A percentile compares a stretch with the other conserved stretches of the same genome.
These are phyloP conservation scores for Burhinus oedicnemus DNA, from an alignment of 2,113 vertebrate species.

Conservation along the genomic window DNA sequence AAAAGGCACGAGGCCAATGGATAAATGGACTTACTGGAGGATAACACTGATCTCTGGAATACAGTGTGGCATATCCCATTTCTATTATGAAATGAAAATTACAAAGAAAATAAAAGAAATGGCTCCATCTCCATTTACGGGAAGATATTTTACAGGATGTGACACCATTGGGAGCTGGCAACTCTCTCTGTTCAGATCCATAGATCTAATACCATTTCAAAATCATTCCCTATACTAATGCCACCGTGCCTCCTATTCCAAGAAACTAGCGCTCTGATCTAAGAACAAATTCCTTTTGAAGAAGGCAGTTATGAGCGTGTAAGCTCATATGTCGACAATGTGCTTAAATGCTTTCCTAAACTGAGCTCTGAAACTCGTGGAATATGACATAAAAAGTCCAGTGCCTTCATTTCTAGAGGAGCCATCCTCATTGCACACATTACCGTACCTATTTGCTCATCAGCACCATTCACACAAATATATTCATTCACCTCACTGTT, in stretches of 20 bases:
- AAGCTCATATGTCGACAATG: not conserved
- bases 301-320: not conserved
- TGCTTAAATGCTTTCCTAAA: not conserved
- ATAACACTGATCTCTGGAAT: slow-evolving; percentile 1
- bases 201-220: not conserved
- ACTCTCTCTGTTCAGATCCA: not conserved
- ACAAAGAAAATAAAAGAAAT: slow-evolving; percentile 14
- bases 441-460: not conserved
- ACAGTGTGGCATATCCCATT: not conserved
- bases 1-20: not conserved
- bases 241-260: not conserved
- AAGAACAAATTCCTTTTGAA: not conserved
- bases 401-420: not conserved
- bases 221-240: not conserved
- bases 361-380: not conserved
- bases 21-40: not conserved
- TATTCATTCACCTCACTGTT: not conserved
- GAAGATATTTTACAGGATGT: slow-evolving; percentile 9
- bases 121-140: not conserved
- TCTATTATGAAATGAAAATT: slow-evolving; percentile 18
- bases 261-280: not conserved
- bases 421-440: not conserved
- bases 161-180: not conserved
- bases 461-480: not conserved
- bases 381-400: not conserved